These are phyloP conservation scores for Thalassarche chlororhynchos DNA, from an alignment of 2,113 vertebrate genomes.

Conservation along the genomic window DNA sequence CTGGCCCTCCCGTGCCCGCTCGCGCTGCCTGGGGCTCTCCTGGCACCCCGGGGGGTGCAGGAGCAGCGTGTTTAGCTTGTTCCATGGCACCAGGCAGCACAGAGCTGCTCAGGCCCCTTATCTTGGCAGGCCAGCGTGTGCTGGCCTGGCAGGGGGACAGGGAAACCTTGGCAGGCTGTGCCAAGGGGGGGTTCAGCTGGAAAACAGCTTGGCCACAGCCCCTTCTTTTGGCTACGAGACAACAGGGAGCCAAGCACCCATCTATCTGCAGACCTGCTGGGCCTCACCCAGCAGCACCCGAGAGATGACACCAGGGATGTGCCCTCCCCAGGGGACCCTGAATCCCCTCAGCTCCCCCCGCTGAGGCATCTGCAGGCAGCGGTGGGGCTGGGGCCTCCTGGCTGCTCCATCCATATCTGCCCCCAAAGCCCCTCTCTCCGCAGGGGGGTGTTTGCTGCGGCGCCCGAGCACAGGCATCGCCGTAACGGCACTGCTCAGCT, in stretches of 20 bases:
- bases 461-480: background rate
- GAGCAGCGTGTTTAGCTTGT: background rate
- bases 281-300: background rate
- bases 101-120: background rate
- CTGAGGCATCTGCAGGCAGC: background rate
- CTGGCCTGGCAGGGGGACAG: background rate
- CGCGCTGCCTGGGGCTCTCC: accelerated
- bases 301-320: background rate
- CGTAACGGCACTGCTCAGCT: accelerated
- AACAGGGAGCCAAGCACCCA: background rate
- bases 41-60: background rate
- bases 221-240: background rate
- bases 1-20: accelerated
- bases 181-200: background rate
- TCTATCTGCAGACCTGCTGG: background rate
- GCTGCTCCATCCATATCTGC: background rate
- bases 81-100: background rate
- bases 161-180: background rate
- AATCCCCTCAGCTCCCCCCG: background rate
- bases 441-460: background rate
- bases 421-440: background rate
- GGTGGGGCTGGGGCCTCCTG: background rate
- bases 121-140: accelerated
- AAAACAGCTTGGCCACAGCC: background rate
- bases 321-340: background rate